phyloP scores from a whole-genome alignment of 1,140 invertebrate genomes.

The Drosophila saltans region DNA sequence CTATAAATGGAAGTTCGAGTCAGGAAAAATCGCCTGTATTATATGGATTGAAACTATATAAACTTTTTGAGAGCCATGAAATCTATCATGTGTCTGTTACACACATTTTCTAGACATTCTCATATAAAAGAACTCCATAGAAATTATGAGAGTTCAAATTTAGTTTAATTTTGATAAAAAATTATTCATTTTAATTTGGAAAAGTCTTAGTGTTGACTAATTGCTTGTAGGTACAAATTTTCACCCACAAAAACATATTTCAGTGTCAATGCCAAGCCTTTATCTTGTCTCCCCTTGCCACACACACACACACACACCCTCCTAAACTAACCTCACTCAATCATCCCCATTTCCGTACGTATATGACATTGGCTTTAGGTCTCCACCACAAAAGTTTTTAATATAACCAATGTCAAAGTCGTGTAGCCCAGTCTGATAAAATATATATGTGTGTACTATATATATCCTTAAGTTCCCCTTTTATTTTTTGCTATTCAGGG shows the following conservation, averaged over 20 bases:
- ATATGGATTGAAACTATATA: no score
- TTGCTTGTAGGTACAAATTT: background rate
- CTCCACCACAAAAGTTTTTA: slow-evolving; percentile 5
- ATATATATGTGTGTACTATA: background rate
- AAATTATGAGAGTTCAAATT: background rate
- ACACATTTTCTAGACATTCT: no score
- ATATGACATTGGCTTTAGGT: slow-evolving; percentile 13
- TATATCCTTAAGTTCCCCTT: slow-evolving; percentile 3
- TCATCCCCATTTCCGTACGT: background rate
- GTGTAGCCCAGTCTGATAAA: slow-evolving; percentile 3
- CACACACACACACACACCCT: no score
- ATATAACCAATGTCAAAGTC: slow-evolving; percentile 13
- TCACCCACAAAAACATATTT: slow-evolving; percentile 10
- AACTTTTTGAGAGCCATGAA: no score
- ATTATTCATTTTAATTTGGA: background rate
- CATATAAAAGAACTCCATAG: no score
- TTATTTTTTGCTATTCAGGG: background rate
- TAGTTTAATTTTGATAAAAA: background rate
- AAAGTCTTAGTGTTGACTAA: slow-evolving; percentile 1
- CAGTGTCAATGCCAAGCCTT: slow-evolving; percentile 5
- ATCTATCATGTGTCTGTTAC: no score
- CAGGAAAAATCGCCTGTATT: no score
- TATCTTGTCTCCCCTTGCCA: background rate
- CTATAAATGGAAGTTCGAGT: no score
- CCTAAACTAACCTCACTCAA: background rate